Percentiles rank a stretch among this genome's conserved stretches.
These are phyloP conservation scores for Melanotaenia boesemani DNA, from an alignment of 2,797 vertebrate genomes.

Conservation along the genomic window DNA sequence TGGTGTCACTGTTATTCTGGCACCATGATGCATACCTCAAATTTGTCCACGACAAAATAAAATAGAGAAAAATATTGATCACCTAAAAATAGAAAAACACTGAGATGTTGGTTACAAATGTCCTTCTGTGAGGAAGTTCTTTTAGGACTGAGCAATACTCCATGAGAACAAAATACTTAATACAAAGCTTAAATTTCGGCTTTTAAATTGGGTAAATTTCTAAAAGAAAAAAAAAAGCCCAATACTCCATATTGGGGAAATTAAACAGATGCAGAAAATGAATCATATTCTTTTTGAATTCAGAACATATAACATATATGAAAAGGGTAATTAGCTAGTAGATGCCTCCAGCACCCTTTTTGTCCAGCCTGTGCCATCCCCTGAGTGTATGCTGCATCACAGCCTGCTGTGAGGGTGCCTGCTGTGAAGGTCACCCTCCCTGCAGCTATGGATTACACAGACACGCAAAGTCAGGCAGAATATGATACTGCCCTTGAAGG, in stretches of 20 bases:
- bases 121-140: not conserved
- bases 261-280: not conserved
- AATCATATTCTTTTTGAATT: not conserved
- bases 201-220: not conserved
- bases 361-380: constrained; percentile 56
- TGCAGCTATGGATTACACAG: constrained; percentile 84
- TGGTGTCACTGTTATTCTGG: constrained; percentile 31
- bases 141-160: not conserved
- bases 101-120: not conserved
- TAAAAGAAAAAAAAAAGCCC: not conserved
- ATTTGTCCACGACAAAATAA: constrained; percentile 3
- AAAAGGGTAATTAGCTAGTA: constrained; percentile 63
- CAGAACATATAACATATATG: constrained; percentile 17
- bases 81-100: not conserved
- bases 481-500: constrained; percentile 81
- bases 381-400: constrained; percentile 61
- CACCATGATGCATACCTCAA: constrained; percentile 21
- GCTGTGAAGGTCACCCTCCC: constrained; percentile 86
- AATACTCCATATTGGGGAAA: not conserved
- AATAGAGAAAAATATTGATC: not conserved
- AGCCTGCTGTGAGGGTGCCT: constrained; percentile 70
- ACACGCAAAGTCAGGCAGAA: constrained; percentile 81
- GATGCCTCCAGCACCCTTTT: constrained; percentile 48
- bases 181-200: not conserved
- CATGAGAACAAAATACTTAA: not conserved